These are phyloP conservation scores for Neoascia interrupta DNA, from an alignment of 2,888 invertebrate genomes.

Conservation along the genomic window DNA sequence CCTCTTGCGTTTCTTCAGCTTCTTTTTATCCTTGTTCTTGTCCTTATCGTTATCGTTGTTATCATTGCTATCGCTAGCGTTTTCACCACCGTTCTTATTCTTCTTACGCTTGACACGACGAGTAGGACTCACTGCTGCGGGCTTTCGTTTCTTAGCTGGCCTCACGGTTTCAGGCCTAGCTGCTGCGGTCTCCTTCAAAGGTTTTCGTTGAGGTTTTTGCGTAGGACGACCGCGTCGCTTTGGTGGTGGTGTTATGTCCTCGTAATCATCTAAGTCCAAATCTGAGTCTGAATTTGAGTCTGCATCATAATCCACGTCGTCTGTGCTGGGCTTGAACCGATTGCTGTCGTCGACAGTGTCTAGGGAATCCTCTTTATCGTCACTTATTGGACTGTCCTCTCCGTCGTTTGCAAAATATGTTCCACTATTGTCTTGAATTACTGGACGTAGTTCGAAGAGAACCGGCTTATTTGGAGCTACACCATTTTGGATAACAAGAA, in stretches of 20 bases:
- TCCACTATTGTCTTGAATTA: not conserved
- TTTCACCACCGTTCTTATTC: not conserved
- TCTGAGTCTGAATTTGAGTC: not conserved
- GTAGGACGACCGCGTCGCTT: not conserved
- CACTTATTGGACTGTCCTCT: not conserved
- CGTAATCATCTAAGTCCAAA: not conserved
- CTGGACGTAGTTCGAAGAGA: constrained; percentile 46
- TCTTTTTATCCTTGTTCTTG: not conserved
- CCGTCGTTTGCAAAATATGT: constrained; percentile 4
- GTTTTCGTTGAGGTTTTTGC: not conserved
- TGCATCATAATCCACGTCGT: too few relatives aligned
- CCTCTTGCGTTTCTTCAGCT: not conserved
- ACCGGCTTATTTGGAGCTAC: not conserved
- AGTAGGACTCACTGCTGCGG: not conserved
- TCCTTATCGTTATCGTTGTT: not conserved
- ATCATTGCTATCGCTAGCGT: not conserved
- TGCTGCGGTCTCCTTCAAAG: too few relatives aligned
- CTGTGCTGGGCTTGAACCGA: not conserved
- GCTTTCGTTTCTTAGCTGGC: not conserved
- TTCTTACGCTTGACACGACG: not conserved
- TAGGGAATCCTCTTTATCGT: not conserved
- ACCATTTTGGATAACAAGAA: constrained; percentile 29
- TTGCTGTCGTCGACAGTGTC: not conserved
- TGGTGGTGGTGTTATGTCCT: not conserved
- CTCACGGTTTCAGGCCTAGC: not conserved